Evolutionary conservation across 35 echinoderm and acorn worm genomes (phyloP).

Genomic region (Amphiura filiformis): DNA sequence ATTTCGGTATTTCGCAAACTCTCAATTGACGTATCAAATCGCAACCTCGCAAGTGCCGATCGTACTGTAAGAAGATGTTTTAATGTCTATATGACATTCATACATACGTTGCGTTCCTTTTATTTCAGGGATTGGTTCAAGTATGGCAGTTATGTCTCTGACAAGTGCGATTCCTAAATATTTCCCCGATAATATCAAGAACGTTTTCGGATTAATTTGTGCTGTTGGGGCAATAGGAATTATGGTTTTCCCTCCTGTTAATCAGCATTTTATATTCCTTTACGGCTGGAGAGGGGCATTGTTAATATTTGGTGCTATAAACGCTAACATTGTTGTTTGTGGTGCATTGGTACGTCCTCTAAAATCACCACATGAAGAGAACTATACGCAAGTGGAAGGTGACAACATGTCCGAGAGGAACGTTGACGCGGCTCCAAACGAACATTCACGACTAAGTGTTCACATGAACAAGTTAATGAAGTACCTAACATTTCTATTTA

Average conservation of each 20-base stretch:
- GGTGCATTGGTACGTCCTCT: neutral
- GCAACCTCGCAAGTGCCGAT: no score
- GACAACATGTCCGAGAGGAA: neutral
- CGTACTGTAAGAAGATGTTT: no score
- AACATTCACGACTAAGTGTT: no score
- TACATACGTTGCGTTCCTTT: no score
- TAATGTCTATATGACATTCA: no score
- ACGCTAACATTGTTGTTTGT: neutral
- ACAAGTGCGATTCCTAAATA: neutral
- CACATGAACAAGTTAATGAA: neutral
- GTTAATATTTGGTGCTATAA: neutral
- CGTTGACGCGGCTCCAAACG: neutral
- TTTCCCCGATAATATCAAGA: neutral
- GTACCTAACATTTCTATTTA: neutral
- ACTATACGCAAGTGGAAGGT: neutral
- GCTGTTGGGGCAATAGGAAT: neutral
- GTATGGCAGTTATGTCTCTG: neutral
- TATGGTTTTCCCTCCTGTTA: neutral
- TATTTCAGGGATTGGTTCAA: neutral
- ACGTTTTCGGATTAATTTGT: neutral
- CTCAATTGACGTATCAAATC: no score
- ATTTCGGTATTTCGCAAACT: no score
- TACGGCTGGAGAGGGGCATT: neutral
- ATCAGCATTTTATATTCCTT: neutral
- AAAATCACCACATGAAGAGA: neutral